Base-by-base conservation (phyloP, 2,797 vertebrate genomes). In the Myripristis murdjan region DNA sequence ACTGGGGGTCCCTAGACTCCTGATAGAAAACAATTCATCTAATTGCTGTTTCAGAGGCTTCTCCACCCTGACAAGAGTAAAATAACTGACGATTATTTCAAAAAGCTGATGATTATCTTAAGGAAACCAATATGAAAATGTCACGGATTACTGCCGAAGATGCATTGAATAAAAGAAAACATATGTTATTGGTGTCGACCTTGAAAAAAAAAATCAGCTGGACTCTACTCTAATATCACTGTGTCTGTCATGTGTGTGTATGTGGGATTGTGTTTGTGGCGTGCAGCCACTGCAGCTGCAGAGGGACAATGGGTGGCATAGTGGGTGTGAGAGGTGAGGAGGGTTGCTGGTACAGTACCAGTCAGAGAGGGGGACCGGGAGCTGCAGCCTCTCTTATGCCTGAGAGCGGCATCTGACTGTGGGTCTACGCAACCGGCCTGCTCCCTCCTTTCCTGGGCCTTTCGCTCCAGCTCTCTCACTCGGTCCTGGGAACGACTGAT, bases 401-500 rank as follows among this genome's bases (percentile, higher is more conserved):
- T 28, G 3, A 49, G 48, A 15, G 58, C 70, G 10, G 2, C 76
- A 1, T 18, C 64, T n/a, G 44, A 77, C 63, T 80, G 61, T 1
- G 41, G 69, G 23, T 59, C 70, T 1, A 1, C 51, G 0, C 22
- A 35, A 16, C 3, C 22, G 0, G 41, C 93, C 46, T 44, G 89
- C 18, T 88, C 83, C 80, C 89, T 94, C 75, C 97, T 95, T 79
- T 93, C 90, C 83, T 82, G 92, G 0, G 87, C 87, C 90, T 77
- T 94, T 0, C 58, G 86, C 55, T 95, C 89, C 18, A 98, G 83
- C 47, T 91, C 91, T 46, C 18, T 86, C 71, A 96, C 73, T 58
- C 97, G 92, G 51, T 91, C 89, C 91, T 88, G 95, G 0, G 97
- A 98, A 20, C 93, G 95, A 15, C 80, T 93, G 73, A 98, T 96